A percentile compares a stretch with the other conserved stretches of the same genome.
These are phyloP conservation scores for Octodon degus DNA, from an alignment of 2,113 vertebrate species.

Conservation along the genomic window DNA sequence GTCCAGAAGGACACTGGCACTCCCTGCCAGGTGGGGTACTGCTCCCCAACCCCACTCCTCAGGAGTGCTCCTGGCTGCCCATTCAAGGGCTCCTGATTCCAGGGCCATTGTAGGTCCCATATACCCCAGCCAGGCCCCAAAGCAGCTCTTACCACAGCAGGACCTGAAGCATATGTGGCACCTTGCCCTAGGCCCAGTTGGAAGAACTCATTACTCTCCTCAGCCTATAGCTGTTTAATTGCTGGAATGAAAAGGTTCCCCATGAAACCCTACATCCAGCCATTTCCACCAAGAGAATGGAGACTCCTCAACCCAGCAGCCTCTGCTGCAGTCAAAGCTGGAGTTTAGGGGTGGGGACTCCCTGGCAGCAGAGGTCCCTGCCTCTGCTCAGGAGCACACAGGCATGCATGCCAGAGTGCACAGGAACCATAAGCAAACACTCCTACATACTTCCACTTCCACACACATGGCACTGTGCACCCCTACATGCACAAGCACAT, in stretches of 20 bases:
- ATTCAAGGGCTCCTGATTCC: background rate
- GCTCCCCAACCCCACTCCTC: background rate
- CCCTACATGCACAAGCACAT: background rate
- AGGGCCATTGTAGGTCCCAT: background rate
- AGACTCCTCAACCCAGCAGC: background rate
- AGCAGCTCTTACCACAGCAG: background rate
- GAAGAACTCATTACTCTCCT: slow-evolving; percentile 71
- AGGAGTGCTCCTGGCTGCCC: background rate
- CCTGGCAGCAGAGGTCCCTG: background rate
- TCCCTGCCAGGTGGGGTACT: background rate
- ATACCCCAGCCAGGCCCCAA: background rate
- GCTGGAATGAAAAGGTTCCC: slow-evolving; percentile 74
- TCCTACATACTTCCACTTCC: background rate
- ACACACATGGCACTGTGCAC: background rate
- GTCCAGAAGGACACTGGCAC: background rate
- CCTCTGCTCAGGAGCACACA: background rate
- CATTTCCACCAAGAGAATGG: background rate
- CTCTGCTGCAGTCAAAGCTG: background rate
- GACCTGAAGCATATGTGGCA: background rate
- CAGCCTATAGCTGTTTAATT: slow-evolving; percentile 62
- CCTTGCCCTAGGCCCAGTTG: slow-evolving; percentile 51
- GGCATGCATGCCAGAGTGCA: background rate
- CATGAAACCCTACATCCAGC: slow-evolving; percentile 59
- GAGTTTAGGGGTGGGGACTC: background rate
- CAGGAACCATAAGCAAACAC: background rate